These are phyloP conservation scores for Tenthredo amoena DNA, from an alignment of 2,888 invertebrate species.

Conservation along the genomic window DNA sequence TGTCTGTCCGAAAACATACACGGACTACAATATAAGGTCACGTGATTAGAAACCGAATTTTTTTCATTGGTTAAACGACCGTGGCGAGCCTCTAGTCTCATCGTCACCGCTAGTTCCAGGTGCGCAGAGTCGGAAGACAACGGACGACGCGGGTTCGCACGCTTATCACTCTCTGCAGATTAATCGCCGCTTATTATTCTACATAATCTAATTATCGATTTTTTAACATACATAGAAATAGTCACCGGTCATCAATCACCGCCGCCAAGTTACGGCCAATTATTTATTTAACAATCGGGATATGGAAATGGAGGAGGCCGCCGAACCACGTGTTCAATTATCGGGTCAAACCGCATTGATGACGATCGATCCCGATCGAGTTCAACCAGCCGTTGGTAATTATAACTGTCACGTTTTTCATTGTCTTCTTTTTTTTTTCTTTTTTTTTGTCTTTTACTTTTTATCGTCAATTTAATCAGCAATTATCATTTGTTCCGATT, in stretches of 20 bases:
- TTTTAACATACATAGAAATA: background rate
- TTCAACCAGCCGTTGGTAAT: background rate
- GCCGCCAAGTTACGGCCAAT: background rate
- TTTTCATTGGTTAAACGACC: conserved; percentile 18
- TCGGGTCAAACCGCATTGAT: background rate
- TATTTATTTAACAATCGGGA: background rate
- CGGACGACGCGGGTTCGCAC: background rate
- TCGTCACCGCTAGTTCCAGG: conserved; percentile 17
- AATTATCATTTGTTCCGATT: background rate
- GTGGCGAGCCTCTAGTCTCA: conserved; percentile 28
- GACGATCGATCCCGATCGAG: background rate
- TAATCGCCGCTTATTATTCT: background rate
- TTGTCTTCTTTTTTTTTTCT: background rate
- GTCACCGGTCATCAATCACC: background rate
- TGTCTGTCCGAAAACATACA: background rate
- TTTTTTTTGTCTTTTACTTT: background rate
- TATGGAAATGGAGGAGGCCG: background rate
- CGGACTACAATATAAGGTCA: conserved; percentile 20
- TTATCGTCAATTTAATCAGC: background rate
- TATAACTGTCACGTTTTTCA: background rate
- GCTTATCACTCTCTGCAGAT: background rate
- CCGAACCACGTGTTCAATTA: background rate
- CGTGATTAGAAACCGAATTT: conserved; percentile 3
- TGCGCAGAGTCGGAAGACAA: conserved; percentile 6
- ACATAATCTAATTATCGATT: background rate